phyloP scores from a whole-genome alignment of 2,888 invertebrate species.

The Stegana nigrithorax region DNA sequence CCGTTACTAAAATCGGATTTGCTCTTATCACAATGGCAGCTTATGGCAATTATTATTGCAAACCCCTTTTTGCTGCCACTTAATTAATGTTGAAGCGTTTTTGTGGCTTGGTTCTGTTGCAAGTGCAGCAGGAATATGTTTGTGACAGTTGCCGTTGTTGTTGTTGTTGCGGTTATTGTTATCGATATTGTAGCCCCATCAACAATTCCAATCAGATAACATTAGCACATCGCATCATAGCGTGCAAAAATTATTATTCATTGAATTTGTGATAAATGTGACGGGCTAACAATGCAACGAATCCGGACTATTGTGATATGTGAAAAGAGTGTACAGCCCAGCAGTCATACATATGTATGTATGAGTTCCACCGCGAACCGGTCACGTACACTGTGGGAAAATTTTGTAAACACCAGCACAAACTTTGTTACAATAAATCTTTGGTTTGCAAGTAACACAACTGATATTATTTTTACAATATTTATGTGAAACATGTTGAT shows the following conservation, averaged over 20 bases:
- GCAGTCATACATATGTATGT: background rate
- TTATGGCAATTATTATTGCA: no score
- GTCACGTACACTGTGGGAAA: background rate
- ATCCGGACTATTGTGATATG: slow-evolving; percentile 7
- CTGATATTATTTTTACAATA: no score
- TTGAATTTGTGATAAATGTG: slow-evolving; percentile 68
- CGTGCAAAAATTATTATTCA: slow-evolving; percentile 67
- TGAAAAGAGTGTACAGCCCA: background rate
- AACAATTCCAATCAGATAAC: slow-evolving; percentile 66
- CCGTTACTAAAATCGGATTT: no score
- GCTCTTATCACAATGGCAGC: no score
- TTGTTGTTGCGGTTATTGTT: slow-evolving; percentile 14
- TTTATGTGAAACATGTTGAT: no score
- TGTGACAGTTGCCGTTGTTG: slow-evolving; percentile 15
- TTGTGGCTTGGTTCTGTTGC: no score
- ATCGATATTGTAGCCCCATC: slow-evolving; percentile 44
- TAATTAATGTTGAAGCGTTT: background rate
- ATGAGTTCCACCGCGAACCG: background rate
- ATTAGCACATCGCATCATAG: slow-evolving; percentile 66
- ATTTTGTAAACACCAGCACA: background rate
- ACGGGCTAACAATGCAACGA: slow-evolving; percentile 50
- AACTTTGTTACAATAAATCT: no score
- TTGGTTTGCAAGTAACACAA: no score
- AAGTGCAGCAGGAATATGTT: no score
- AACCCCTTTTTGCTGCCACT: no score